Base-by-base conservation (phyloP, 2,797 vertebrate genomes). In the Chelmon rostratus region DNA sequence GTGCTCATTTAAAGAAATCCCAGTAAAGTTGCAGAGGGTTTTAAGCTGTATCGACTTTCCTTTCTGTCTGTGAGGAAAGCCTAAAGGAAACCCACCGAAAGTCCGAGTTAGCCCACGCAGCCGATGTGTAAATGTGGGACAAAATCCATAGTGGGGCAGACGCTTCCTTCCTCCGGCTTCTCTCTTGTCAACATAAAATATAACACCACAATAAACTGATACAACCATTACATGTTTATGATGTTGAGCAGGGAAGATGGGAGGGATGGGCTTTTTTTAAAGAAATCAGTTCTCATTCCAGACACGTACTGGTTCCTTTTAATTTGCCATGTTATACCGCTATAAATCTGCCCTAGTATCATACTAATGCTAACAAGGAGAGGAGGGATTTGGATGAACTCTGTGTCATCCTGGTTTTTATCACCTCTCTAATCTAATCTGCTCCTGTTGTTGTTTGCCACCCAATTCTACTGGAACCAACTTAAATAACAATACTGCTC, bases 191-290 rank as follows among this genome's bases (percentile, higher is more conserved):
- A 86, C 73, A 85, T 90, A 86, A 94, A 91, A 90, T 92, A 89
- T 88, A 83, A 85, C 84, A 81, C 47, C 46, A 90, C 87, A 87
- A 79, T 91, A 91, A 94, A 94, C 76, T 89, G 88, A 91, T 90
- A 87, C 78, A 83, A 88, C 86, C 88, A 78, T 92, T 88, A 87
- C 87, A 88, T 91, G 90, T 93, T 94, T 94, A 94, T 91, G 89
- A 87, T 87, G 81, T 79, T 65, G 76, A 77, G 86, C 69, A 47
- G 66, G 46, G 62, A 83, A 54, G 76, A 79, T 62, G 62, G 64
- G 37, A 70, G 63, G 66, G 52, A 46, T 35, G 63, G 23, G 44
- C 38, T 67, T 57, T 68, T 59, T 57, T 12, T n/a, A n/a, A n/a
- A n/a, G n/a, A 21, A 67, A 70, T 69, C 58, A 42, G 57, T 91